Base-by-base conservation (phyloP, 2,797 vertebrate genomes). In the Pseudotriccus pelzelni region DNA sequence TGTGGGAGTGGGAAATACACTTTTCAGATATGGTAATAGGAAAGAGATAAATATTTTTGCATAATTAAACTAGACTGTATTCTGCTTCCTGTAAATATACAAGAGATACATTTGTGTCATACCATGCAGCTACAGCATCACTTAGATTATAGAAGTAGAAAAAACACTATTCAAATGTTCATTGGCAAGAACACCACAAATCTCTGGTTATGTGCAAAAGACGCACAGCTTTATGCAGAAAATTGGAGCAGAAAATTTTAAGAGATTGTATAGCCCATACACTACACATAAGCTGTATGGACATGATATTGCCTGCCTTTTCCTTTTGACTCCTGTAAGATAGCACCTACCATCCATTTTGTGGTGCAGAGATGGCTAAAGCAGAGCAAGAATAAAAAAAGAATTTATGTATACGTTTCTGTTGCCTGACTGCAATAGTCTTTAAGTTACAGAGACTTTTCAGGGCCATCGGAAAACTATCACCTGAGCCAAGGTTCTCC, bases 41-140 rank as follows among this genome's bases (percentile, higher is more conserved):
- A 21, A 27, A 87, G 53, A 94, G 82, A 95, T 66, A 95, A 95
- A 92, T 96, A 89, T 85, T 96, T 95, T 89, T 94, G 39, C 66
- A 62, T 92, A 94, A 96, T 96, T 93, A 92, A 95, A 78, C 50
- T 24, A 72, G 68, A 49, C 28, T 72, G 23, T 76, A 43, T 93
- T 92, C 64, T 89, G 25, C 28, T 95, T 36, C 43, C 21, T 89
- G 53, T 43, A 87, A 91, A 94, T 78, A 89, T 59, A 49, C 8
- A 41, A 4, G 8, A 69, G 43, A 85, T n/a, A 28, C 14, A 20
- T 72, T 82, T 89, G 20, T 93, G 79, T 74, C 49, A 64, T 43
- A 41, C 27, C 12, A 64, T n/a, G 22, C 43, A 93, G 75, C 66
- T 75, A 75, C 19, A 47, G 4, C 36, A 85, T 78, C 75, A 47